Base-by-base conservation (phyloP, 2,113 vertebrate genomes). In the Lophura nycthemera region DNA sequence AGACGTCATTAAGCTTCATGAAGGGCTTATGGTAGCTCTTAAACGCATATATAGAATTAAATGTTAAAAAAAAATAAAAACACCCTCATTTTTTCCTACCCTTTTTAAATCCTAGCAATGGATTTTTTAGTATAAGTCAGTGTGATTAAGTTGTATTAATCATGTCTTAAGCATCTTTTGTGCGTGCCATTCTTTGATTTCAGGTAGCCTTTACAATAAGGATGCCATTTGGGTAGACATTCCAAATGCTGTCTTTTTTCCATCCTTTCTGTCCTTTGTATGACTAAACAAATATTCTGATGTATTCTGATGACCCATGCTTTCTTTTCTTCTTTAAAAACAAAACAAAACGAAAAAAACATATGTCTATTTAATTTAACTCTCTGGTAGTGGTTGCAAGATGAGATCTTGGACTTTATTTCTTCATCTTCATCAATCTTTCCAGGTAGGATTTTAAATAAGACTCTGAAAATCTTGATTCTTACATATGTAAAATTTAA, bases 71-170 rank as follows among this genome's bases (percentile, higher is more conserved):
- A 81, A 88, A 27, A 50, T 11, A 48, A 48, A 48, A 47, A 47
- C 21, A 50, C 25, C 66, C 24, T 64, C 1, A 69, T 81, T 88
- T 92, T 92, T 61, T 40, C 72, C 61, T 94, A 12, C 73, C 40
- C 27, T 84, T 78, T 43, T 57, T 89, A 86, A 67, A 52, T 84
- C 45, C 90, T 90, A 81, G 47, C 81, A 88, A 79, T 91, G 36
- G 74, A 73, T 87, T 85, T 7, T 82, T 7, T 78, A 43, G 12
- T 81, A 69, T 84, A 50, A 54, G n/a, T 90, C 81, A 75, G 57
- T 65, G 59, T 64, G 38, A 90, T 95, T 86, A 90, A 24, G 20
- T 47, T 82, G 50, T 10, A 70, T 86, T 81, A 88, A 38, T 81
- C 74, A 86, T 57, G 19, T 52, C 47, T 78, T 67, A 45, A 59